Conservation (phyloP, 2,797 vertebrate genomes). For the Neomorphus geoffroyi region DNA sequence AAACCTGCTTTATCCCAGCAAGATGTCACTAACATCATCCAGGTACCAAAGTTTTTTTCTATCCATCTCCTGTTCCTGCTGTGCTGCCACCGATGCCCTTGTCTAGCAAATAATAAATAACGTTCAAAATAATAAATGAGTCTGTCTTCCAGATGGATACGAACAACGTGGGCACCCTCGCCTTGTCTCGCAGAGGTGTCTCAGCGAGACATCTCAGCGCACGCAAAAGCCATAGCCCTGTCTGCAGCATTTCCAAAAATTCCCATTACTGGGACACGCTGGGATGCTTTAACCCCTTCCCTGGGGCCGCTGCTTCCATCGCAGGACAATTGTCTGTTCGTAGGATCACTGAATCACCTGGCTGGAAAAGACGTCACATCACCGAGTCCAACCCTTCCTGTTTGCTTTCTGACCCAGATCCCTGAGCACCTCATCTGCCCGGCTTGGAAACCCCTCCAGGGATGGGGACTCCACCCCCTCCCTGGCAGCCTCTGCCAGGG, state of each 20-base stretch:
- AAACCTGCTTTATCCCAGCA: background rate
- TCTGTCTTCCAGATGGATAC: background rate
- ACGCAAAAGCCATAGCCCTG: background rate
- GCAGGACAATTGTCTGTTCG: no score
- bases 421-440: no score
- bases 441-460: no score
- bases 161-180: accelerated
- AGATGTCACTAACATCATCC: background rate
- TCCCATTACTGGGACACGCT: background rate
- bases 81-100: background rate
- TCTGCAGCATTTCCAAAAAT: background rate
- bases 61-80: background rate
- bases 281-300: background rate
- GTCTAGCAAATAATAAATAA: background rate
- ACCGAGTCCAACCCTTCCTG: no score
- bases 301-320: no score
- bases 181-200: background rate
- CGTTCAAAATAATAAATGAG: background rate
- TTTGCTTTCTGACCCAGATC: no score
- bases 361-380: no score
- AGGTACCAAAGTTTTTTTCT: background rate
- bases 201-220: accelerated
- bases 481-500: no score
- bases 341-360: no score
- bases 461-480: no score